Evolutionary conservation across 1,140 invertebrate genomes (phyloP).

Genomic region (Nylanderia fulva): DNA sequence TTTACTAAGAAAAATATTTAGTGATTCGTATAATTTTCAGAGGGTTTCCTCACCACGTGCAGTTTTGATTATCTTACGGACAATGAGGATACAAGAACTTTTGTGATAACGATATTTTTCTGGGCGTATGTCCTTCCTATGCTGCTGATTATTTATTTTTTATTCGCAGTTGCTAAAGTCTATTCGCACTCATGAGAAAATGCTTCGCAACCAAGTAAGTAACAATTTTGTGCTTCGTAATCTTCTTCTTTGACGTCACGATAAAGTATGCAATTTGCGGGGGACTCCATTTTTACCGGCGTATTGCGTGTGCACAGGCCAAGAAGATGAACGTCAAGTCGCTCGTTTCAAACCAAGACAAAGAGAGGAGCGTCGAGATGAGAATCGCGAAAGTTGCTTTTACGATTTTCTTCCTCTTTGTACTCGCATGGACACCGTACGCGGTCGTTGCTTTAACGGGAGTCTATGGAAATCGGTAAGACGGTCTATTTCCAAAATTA

Average conservation of each 20-base stretch:
- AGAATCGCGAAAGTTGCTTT: constrained; percentile 92
- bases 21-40: constrained; percentile 81
- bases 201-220: constrained; percentile 89
- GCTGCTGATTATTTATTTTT: constrained; percentile 88
- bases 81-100: constrained; percentile 89
- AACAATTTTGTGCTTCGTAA: neutral
- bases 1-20: neutral
- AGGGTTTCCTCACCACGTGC: constrained; percentile 92
- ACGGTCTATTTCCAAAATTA: neutral
- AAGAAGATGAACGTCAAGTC: constrained; percentile 94
- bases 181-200: constrained; percentile 91
- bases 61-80: constrained; percentile 91
- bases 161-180: constrained; percentile 91
- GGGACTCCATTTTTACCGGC: neutral
- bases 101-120: constrained; percentile 89
- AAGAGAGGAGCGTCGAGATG: constrained; percentile 89
- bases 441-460: constrained; percentile 90
- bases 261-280: neutral
- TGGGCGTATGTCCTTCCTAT: constrained; percentile 91
- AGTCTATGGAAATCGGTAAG: constrained; percentile 90
- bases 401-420: constrained; percentile 91
- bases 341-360: constrained; percentile 89
- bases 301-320: constrained; percentile 84
- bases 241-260: neutral
- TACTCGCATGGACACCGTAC: constrained; percentile 92